Percentiles rank a stretch among this genome's conserved stretches.
Conservation (phyloP, 2,797 vertebrate genomes). For the Ceryle rudis region DNA sequence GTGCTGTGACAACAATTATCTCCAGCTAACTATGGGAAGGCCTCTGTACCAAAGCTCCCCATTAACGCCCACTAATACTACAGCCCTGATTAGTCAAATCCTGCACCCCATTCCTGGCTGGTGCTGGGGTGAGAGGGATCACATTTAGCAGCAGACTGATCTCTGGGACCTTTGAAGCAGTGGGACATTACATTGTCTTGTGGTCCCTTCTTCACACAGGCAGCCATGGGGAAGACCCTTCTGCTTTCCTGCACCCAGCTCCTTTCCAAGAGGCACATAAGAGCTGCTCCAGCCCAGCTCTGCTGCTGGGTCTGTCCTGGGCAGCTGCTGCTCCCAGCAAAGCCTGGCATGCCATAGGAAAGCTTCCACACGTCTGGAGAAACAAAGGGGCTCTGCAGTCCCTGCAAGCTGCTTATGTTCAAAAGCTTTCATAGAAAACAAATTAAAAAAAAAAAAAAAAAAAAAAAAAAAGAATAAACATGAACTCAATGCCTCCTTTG, state of each 20-base stretch:
- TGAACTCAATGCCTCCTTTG: neutral
- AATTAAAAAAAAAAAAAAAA: neutral
- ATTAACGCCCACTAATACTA: rapidly evolving
- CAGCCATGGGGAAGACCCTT: neutral
- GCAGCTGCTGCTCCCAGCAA: neutral
- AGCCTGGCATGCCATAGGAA: neutral
- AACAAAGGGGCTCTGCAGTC: neutral
- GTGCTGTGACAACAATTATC: neutral
- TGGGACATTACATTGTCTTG: neutral
- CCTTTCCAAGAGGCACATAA: neutral
- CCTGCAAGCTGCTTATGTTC: neutral
- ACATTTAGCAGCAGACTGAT: neutral
- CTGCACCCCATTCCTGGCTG: neutral
- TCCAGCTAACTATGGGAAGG: neutral
- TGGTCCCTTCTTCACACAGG: rapidly evolving
- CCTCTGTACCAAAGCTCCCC: neutral
- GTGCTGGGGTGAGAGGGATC: neutral
- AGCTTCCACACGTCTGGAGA: neutral
- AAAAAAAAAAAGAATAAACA: neutral
- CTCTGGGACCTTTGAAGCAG: neutral
- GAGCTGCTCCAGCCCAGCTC: neutral
- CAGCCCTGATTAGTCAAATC: neutral
- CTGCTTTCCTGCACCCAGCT: neutral
- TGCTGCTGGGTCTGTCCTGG: neutral
- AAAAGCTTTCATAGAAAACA: neutral